phyloP scores from a whole-genome alignment of 2,113 vertebrate species.

The Prionailurus bengalensis region DNA sequence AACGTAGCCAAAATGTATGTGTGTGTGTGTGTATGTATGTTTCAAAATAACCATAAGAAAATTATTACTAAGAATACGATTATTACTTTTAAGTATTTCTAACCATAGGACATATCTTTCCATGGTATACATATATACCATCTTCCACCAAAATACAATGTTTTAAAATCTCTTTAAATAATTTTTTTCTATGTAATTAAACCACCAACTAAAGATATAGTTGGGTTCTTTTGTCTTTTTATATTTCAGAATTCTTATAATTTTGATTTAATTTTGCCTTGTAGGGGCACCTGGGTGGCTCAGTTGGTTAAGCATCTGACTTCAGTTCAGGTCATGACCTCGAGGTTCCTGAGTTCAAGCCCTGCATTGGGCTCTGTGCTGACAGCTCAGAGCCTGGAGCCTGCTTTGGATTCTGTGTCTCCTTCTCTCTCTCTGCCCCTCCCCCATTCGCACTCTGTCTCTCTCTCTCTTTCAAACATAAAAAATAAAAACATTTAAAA shows the following conservation, averaged over 20 bases:
- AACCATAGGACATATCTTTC: neutral
- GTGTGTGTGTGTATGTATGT: neutral
- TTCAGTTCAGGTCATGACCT: too few species aligned
- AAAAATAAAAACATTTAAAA: too few species aligned
- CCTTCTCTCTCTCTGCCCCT: too few species aligned
- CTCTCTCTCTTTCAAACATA: too few species aligned
- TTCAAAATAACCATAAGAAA: neutral
- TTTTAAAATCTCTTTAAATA: conserved; percentile 30
- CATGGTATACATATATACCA: neutral
- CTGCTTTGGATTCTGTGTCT: too few species aligned
- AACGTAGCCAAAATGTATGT: neutral
- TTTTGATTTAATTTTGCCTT: conserved; percentile 9
- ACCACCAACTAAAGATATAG: neutral
- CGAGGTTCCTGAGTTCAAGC: too few species aligned
- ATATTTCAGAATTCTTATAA: neutral
- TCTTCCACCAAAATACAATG: neutral
- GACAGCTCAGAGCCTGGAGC: too few species aligned
- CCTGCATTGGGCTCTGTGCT: too few species aligned
- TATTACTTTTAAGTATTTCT: conserved; percentile 24
- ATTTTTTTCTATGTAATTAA: neutral
- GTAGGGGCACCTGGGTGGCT: too few species aligned
- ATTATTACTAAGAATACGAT: conserved; percentile 14
- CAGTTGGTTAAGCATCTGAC: too few species aligned
- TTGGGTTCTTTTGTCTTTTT: neutral
- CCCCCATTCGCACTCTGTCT: too few species aligned